A percentile compares a stretch with the other conserved stretches of the same genome.
These are phyloP conservation scores for Lasioglossum morio DNA, from an alignment of 2,888 invertebrate genomes.

Conservation along the genomic window DNA sequence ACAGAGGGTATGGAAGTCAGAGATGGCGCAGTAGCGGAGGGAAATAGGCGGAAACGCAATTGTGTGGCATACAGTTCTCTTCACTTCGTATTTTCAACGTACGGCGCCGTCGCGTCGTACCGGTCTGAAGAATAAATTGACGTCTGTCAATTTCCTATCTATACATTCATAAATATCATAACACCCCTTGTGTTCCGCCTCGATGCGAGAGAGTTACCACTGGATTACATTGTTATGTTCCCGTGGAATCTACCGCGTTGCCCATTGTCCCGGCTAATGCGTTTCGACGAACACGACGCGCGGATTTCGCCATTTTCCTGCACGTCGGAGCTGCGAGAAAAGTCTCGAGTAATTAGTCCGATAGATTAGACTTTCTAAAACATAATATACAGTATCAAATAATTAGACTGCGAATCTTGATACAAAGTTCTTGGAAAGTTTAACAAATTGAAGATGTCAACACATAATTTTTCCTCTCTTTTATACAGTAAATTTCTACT, in stretches of 20 bases:
- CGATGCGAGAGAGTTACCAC: background rate
- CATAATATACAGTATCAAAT: background rate
- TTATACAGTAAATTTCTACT: too few species aligned
- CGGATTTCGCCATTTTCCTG: background rate
- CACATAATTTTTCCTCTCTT: too few species aligned
- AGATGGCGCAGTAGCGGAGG: constrained; percentile 47
- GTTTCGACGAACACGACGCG: background rate
- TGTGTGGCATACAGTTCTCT: constrained; percentile 52
- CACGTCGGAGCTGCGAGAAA: background rate
- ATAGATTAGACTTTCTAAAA: background rate
- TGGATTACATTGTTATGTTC: constrained; percentile 10
- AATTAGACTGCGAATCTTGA: too few species aligned
- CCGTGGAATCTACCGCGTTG: background rate
- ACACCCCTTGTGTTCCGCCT: constrained; percentile 15
- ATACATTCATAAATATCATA: constrained; percentile 31
- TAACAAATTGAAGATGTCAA: too few species aligned
- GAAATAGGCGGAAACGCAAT: constrained; percentile 54
- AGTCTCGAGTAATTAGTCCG: background rate
- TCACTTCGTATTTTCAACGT: constrained; percentile 36
- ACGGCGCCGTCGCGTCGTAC: background rate
- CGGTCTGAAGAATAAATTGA: constrained; percentile 38
- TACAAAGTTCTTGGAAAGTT: too few species aligned
- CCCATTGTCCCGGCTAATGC: background rate
- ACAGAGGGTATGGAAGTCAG: constrained; percentile 47
- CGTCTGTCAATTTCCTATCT: constrained; percentile 44